Evolutionary conservation across 2,888 invertebrate genomes (phyloP).

Genomic region (Plebejus melissa): DNA sequence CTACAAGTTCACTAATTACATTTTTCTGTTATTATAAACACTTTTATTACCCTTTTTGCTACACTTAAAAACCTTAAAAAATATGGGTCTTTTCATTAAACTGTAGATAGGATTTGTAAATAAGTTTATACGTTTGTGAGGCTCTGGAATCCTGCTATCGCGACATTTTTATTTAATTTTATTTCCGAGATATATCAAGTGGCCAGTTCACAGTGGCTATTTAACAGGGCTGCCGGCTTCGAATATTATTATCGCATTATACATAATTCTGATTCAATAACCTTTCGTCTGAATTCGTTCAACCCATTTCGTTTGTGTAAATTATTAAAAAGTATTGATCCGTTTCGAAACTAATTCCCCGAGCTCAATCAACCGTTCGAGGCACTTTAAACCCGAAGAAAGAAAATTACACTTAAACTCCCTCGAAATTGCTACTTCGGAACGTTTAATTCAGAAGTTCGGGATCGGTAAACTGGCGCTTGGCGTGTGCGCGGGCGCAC

Average conservation of each 20-base stretch:
- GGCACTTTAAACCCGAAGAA: slow-evolving; percentile 10
- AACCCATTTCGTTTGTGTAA: background rate
- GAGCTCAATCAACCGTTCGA: slow-evolving; percentile 15
- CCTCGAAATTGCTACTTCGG: slow-evolving; percentile 16
- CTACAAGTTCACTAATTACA: background rate
- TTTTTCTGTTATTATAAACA: background rate
- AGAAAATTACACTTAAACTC: slow-evolving; percentile 17
- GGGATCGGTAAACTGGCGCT: slow-evolving; percentile 31
- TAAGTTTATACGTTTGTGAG: background rate
- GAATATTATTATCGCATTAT: background rate
- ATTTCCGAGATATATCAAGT: slow-evolving; percentile 3
- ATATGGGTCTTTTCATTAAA: background rate
- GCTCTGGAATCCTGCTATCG: background rate
- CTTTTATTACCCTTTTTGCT: background rate
- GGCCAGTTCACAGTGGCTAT: slow-evolving; percentile 14
- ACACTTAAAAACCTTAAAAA: background rate
- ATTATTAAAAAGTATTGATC: slow-evolving; percentile 10
- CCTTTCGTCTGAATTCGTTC: background rate
- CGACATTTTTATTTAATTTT: background rate
- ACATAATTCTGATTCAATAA: slow-evolving; percentile 5
- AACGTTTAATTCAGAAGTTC: slow-evolving; percentile 21
- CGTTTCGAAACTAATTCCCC: slow-evolving; percentile 14
- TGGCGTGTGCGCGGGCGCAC: slow-evolving; percentile 69
- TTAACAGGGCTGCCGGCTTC: background rate
- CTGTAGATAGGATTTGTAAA: background rate